Evolutionary conservation across 2,888 invertebrate species (phyloP).

Genomic region (Pandemis cinnamomeana): DNA sequence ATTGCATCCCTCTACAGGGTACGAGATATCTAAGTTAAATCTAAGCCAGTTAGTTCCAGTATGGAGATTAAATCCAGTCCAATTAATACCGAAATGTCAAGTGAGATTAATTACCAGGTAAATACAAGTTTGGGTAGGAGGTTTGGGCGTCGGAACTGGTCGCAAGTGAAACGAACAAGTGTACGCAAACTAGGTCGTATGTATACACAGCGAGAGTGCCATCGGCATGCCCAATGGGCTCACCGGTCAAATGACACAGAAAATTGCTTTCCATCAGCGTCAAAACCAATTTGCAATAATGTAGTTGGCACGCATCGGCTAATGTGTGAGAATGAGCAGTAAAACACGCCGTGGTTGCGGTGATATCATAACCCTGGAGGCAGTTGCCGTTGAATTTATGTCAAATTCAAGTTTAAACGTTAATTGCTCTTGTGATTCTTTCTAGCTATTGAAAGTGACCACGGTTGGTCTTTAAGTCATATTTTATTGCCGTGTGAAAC

Average conservation of each 20-base stretch:
- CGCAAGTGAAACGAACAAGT: slow-evolving; percentile 71
- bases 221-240: slow-evolving; percentile 4
- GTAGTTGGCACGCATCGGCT: slow-evolving; percentile 36
- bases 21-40: slow-evolving; percentile 1
- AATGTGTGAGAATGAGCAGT: slow-evolving; percentile 32
- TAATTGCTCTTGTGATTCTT: slow-evolving; percentile 24
- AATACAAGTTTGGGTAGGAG: slow-evolving; percentile 51
- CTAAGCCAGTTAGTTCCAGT: not conserved
- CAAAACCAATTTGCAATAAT: slow-evolving; percentile 40
- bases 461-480: slow-evolving; percentile 51
- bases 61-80: slow-evolving; percentile 40
- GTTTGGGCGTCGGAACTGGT: slow-evolving; percentile 68
- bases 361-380: slow-evolving; percentile 9
- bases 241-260: slow-evolving; percentile 28
- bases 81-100: slow-evolving; percentile 53
- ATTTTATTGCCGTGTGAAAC: slow-evolving; percentile 70
- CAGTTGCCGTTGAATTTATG: slow-evolving; percentile 2
- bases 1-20: not conserved
- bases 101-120: slow-evolving; percentile 52
- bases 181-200: slow-evolving; percentile 54
- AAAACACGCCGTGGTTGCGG: slow-evolving; percentile 31
- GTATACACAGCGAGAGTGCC: slow-evolving; percentile 47
- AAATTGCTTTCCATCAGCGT: slow-evolving; percentile 32
- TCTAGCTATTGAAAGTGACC: slow-evolving; percentile 31
- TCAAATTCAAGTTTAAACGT: slow-evolving; percentile 21